Base-by-base conservation (phyloP, 30 jellyfish, hydroid and myxozoan genomes). In the Cassiopea andromeda region DNA sequence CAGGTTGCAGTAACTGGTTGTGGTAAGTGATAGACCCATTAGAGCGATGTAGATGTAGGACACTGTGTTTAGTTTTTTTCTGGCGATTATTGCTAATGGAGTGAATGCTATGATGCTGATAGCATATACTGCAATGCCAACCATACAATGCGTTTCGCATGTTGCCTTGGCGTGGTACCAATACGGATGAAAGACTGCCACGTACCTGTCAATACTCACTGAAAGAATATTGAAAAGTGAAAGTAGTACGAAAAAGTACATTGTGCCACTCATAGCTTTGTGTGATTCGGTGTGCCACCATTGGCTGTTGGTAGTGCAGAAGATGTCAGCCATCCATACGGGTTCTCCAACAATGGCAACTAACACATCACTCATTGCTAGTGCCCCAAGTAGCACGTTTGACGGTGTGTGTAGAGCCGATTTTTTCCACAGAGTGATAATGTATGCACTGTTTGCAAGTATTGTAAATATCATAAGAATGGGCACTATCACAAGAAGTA, bases 111-210 rank as follows among this genome's bases (percentile, higher is more conserved):
- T 14, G 15, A 64, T 14, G 43, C 73, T 64, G 19, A 64, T 9
- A 13, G 6, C 73, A 7, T 5, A 2, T 4, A 64, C 73, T 2
- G 73, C 73, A 14, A 64, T 14, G 43, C 38, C 73, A 64, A 14
- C 43, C 6, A 4, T 64, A 27, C 8, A 5, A 17, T 64, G 73
- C 5, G 43, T 64, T 64, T 14, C 15, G 73, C 73, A 64, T 14
- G 73, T 64, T 13, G 73, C 73, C 2, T 64, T 13, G 73, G 73
- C 73, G 73, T 64, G 73, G 27, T 64, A 64, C 73, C 73, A 64
- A 14, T 5, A 64, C 43, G 73, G 73, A 17, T 64, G 15, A 64
- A 64, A 64, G 15, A 64, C 27, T 64, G 73, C 73, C 27, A 64
- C 15, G 73, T 64, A 17, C 27, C 73, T 13, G 15, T 64, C 73